Evolutionary conservation across 2,888 invertebrate genomes (phyloP).

Genomic region (Spialia ferax): DNA sequence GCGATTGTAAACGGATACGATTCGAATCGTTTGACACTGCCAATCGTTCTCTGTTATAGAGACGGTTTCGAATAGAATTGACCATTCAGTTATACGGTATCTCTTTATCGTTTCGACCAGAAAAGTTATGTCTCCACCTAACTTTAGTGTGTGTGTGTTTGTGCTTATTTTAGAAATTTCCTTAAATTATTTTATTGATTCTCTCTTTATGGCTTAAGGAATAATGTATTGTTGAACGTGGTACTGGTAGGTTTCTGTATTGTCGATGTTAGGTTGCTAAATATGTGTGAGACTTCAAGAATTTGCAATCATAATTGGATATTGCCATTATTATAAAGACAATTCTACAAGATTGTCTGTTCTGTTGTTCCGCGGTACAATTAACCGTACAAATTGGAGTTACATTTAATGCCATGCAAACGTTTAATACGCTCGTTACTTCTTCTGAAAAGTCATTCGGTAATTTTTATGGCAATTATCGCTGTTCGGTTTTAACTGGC

Average conservation of each 20-base stretch:
- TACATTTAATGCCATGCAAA: conserved; percentile 38
- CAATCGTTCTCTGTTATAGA: conserved; percentile 28
- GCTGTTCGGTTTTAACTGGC: conserved; percentile 17
- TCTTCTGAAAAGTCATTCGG: conserved; percentile 33
- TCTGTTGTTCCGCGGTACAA: conserved; percentile 19
- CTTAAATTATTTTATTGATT: no score
- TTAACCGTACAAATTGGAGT: conserved; percentile 38
- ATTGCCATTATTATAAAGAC: not conserved
- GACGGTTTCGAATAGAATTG: not conserved
- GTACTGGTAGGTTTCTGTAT: no score
- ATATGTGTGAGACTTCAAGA: no score
- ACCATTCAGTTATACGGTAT: not conserved
- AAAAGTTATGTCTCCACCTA: not conserved
- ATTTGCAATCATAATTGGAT: no score
- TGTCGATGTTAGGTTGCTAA: no score
- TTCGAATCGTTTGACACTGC: conserved; percentile 29
- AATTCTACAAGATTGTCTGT: not conserved
- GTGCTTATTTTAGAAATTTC: no score
- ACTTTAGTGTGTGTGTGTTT: no score
- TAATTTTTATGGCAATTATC: conserved; percentile 27
- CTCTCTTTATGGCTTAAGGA: no score
- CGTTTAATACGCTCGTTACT: conserved; percentile 39
- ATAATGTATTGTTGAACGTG: no score
- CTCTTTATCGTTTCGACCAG: no score
- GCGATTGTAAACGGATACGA: conserved; percentile 35